Evolutionary conservation across 2,888 invertebrate species (phyloP).

Genomic region (Andrena marginata): DNA sequence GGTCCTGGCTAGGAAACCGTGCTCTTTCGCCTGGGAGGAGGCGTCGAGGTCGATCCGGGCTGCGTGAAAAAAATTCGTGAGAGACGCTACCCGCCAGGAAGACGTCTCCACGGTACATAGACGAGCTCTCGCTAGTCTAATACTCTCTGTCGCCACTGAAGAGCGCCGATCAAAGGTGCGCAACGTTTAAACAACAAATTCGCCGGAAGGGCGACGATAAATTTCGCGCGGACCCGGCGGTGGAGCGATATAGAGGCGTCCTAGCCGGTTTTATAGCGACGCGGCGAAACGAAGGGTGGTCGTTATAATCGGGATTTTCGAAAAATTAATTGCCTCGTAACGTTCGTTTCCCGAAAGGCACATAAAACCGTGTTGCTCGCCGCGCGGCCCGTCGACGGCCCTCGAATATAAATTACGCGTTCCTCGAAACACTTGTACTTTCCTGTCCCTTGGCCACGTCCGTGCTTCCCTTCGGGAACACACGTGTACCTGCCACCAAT

Average conservation of each 20-base stretch:
- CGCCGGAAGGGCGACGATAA: conserved; percentile 53
- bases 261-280: conserved; percentile 52
- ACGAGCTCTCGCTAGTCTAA: neutral
- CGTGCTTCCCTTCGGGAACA: conserved; percentile 72
- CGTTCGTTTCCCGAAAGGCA: conserved; percentile 79
- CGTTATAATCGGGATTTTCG: conserved; percentile 70
- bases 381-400: conserved; percentile 59
- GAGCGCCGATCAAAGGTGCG: neutral
- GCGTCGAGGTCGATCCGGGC: neutral
- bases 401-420: conserved; percentile 78
- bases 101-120: too few relatives aligned
- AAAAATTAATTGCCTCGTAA: conserved; percentile 78
- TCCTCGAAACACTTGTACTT: conserved; percentile 72
- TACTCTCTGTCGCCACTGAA: neutral
- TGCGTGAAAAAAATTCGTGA: neutral
- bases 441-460: conserved; percentile 66
- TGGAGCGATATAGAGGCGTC: conserved; percentile 35
- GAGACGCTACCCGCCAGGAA: neutral
- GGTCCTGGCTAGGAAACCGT: conserved; percentile 17
- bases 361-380: conserved; percentile 75
- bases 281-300: conserved; percentile 22
- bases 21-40: neutral
- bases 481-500: conserved; percentile 73
- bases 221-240: conserved; percentile 16
- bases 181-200: conserved; percentile 35